Percentiles rank a stretch among this genome's conserved stretches.
phyloP scores from a whole-genome alignment of 2,797 vertebrate genomes.

The Chaunax sp. region DNA sequence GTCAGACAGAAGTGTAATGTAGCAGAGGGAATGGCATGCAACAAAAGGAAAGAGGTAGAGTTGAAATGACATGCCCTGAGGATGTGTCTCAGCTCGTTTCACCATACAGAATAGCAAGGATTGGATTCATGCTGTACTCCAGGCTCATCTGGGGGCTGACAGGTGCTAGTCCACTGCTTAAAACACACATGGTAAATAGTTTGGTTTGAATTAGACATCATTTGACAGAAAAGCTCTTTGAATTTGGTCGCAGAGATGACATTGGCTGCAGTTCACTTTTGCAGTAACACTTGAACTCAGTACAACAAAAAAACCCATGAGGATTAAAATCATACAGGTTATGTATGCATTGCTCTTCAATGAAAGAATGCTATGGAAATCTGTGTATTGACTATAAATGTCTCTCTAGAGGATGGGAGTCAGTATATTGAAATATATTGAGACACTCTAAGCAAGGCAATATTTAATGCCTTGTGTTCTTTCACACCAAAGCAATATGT shows the following conservation, averaged over 20 bases:
- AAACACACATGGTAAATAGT: slow-evolving; percentile 23
- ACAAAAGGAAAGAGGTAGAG: slow-evolving; percentile 47
- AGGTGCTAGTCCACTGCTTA: slow-evolving; percentile 14
- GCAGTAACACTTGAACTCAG: too few relatives aligned
- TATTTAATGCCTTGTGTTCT: too few relatives aligned
- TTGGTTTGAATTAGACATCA: slow-evolving; percentile 41
- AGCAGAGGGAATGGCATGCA: slow-evolving; percentile 31
- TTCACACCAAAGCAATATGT: too few relatives aligned
- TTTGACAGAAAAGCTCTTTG: slow-evolving; percentile 32
- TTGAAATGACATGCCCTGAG: slow-evolving; percentile 55
- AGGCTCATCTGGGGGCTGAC: slow-evolving; percentile 26
- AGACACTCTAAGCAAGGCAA: too few relatives aligned
- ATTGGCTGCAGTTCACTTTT: slow-evolving; percentile 11
- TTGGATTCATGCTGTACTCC: slow-evolving; percentile 44
- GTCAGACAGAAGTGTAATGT: slow-evolving; percentile 15
- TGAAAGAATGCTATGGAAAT: too few relatives aligned
- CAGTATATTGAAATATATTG: too few relatives aligned
- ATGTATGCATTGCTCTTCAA: too few relatives aligned
- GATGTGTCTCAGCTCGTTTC: slow-evolving; percentile 37
- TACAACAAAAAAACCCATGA: too few relatives aligned
- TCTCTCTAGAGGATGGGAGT: too few relatives aligned
- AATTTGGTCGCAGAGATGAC: slow-evolving; percentile 19
- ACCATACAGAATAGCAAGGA: slow-evolving; percentile 49
- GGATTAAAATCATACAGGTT: too few relatives aligned
- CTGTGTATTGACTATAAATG: too few relatives aligned